A percentile compares a stretch with the other conserved stretches of the same genome.
Conservation (phyloP, 2,797 vertebrate genomes). For the Dicrostonyx torquatus region DNA sequence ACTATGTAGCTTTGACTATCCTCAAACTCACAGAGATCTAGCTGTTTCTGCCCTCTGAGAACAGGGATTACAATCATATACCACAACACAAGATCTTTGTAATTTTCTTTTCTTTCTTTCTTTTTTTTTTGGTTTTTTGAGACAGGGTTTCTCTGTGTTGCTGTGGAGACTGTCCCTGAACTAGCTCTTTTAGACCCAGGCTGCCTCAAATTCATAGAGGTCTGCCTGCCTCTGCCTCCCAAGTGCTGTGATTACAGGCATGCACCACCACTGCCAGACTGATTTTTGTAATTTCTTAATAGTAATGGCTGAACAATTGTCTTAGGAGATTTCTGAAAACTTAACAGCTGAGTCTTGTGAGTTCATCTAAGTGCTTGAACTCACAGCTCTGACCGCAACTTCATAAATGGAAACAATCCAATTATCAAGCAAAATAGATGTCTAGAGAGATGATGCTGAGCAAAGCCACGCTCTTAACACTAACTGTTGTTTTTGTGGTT, state of each 20-base stretch:
- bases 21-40: background rate
- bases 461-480: conserved; percentile 64
- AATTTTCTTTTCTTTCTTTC: no score
- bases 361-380: background rate
- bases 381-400: background rate
- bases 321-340: conserved; percentile 9
- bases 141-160: no score
- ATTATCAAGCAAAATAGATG: conserved; percentile 54
- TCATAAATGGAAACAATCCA: background rate
- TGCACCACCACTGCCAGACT: background rate
- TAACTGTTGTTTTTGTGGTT: conserved; percentile 79
- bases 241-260: background rate
- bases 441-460: conserved; percentile 62
- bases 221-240: no score
- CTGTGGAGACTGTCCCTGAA: no score
- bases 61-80: background rate
- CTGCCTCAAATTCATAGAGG: no score
- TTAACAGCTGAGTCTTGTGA: background rate
- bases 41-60: background rate
- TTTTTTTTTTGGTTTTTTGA: no score
- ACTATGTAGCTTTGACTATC: background rate
- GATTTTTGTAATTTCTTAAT: conserved; percentile 26
- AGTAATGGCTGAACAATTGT: background rate
- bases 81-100: no score
- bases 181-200: no score